These are phyloP conservation scores for Aurelia coerulea DNA, from an alignment of 30 jellyfish, hydroid and myxozoan genomes.

Conservation along the genomic window DNA sequence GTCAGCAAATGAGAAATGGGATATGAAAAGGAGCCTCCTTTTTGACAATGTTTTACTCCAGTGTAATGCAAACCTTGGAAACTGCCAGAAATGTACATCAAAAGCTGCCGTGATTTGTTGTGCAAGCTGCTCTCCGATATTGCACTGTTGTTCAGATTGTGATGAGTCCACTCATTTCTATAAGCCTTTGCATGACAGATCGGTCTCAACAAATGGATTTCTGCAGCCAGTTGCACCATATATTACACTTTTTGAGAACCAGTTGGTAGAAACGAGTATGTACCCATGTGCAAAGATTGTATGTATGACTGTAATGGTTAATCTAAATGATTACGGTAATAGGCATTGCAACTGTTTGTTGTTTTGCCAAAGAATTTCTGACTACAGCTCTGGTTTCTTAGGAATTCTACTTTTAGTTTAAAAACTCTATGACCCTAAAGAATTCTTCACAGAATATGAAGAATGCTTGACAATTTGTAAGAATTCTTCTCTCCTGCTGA, in stretches of 20 bases:
- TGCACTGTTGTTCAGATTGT: slow-evolving; percentile 4
- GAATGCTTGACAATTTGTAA: no score
- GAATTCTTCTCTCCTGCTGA: no score
- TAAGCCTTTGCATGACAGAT: slow-evolving; percentile 15
- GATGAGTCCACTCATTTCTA: neutral
- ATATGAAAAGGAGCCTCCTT: neutral
- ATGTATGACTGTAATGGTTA: no score
- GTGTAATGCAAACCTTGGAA: neutral
- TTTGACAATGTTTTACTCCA: neutral
- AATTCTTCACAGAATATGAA: no score
- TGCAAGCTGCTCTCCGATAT: neutral
- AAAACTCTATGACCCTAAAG: no score
- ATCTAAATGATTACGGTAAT: no score
- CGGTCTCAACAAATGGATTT: slow-evolving; percentile 14
- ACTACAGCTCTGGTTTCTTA: no score
- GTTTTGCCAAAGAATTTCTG: no score
- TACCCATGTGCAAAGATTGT: no score
- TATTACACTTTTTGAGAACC: neutral
- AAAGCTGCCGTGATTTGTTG: neutral
- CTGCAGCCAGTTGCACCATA: slow-evolving; percentile 31
- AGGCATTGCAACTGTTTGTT: no score
- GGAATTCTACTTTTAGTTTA: no score
- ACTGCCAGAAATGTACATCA: neutral
- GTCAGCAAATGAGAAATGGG: slow-evolving; percentile 8
- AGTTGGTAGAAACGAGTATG: slow-evolving; percentile 10